Evolutionary conservation across 2,113 vertebrate species (phyloP).

Genomic region (Halichoerus grypus): DNA sequence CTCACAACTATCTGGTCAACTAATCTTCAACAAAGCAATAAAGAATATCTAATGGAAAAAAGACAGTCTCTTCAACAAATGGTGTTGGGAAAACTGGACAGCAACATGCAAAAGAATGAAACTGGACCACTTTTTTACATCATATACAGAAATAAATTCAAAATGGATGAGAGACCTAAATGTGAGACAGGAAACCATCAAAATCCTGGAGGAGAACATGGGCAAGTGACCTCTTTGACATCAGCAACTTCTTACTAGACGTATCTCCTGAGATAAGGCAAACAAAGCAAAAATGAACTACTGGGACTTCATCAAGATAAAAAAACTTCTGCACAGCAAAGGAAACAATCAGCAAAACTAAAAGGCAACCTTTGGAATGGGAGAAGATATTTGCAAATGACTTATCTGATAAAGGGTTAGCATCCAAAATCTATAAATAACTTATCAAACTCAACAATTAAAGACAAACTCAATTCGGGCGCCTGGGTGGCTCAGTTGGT

Average conservation of each 20-base stretch:
- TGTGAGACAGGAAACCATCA: neutral
- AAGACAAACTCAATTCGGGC: neutral
- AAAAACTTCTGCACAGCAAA: neutral
- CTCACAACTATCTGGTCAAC: neutral
- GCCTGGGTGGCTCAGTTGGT: too few relatives aligned
- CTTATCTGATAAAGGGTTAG: neutral
- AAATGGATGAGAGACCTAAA: neutral
- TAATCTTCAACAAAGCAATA: neutral
- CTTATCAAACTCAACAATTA: neutral
- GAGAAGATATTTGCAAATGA: neutral
- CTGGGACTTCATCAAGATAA: neutral
- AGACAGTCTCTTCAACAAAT: neutral
- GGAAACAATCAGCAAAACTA: neutral
- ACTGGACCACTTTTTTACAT: neutral
- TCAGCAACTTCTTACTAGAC: neutral
- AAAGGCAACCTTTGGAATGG: neutral
- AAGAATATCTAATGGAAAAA: neutral
- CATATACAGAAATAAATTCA: neutral
- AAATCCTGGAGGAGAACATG: neutral
- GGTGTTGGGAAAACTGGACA: neutral
- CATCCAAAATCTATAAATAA: neutral
- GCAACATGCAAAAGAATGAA: neutral
- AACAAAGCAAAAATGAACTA: neutral
- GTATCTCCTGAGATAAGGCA: neutral
- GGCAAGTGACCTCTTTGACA: neutral